Evolutionary conservation across 2,113 vertebrate genomes (phyloP).

Genomic region (Cyanocitta stelleri): DNA sequence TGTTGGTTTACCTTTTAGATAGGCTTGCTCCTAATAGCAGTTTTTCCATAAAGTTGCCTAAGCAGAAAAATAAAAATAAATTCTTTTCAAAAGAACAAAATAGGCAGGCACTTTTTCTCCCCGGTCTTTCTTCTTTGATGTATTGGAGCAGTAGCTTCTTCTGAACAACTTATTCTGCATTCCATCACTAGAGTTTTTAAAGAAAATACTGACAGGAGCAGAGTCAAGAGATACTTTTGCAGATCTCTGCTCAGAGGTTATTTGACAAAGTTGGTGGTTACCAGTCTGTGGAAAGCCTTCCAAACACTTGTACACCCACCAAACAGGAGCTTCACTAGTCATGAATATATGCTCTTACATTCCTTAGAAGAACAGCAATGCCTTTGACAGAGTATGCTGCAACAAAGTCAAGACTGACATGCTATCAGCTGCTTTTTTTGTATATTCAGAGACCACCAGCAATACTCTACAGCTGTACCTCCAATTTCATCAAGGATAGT

Average conservation of each 20-base stretch:
- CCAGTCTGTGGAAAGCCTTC: background rate
- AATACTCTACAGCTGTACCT: background rate
- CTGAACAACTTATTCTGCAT: background rate
- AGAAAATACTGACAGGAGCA: background rate
- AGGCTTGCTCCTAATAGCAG: background rate
- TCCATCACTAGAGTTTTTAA: background rate
- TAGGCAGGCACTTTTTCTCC: rapidly evolving
- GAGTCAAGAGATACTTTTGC: background rate
- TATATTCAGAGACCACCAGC: background rate
- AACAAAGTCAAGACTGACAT: background rate
- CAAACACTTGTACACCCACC: background rate
- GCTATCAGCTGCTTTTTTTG: background rate
- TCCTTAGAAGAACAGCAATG: background rate
- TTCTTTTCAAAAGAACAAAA: background rate
- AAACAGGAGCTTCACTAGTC: background rate
- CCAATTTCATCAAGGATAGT: background rate
- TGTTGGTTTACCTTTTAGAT: background rate
- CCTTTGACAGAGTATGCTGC: background rate
- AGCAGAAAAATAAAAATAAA: background rate
- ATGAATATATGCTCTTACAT: background rate
- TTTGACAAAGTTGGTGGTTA: background rate
- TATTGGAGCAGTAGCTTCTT: background rate
- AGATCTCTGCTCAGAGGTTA: background rate
- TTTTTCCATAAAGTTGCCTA: background rate
- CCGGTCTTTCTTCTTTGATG: background rate